Evolutionary conservation across 2,888 invertebrate genomes (phyloP), one percentile per base, ranked within the genome.

Genomic region (Tipula helvola): DNA sequence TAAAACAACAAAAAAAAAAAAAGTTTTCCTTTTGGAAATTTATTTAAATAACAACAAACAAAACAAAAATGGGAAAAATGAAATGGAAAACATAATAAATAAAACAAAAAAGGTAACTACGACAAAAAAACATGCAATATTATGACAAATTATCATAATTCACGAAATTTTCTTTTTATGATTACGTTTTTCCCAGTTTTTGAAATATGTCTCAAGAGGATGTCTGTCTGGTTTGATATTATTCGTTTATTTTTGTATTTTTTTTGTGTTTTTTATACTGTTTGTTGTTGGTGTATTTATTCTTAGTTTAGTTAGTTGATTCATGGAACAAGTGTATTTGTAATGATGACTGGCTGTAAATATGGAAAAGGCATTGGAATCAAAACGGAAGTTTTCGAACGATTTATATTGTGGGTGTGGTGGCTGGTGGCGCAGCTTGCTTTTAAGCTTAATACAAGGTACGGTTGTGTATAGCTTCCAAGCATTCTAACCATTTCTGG

Each of bases 21-120:
- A 71, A 71, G 71, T 71, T 71, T 71, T 71, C 28, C 71, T 71
- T 57, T 71, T 71, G 28, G 71, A 71, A 71, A 71, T 71, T 18
- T 71, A 71, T 71, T 71, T 71, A 71, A 71, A 71, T 71, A 28
- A 71, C 4, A 71, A 28, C 10, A 71, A 52, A 18, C 16, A 52
- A 16, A 52, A 52, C 18, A 71, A 71, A 71, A 71, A 71, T 13
- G 71, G 71, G 28, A 28, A 71, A 71, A 71, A 71, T 28, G 71
- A 71, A 71, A 71, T 71, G 71, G 71, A 71, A 71, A 71, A 71
- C 71, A 71, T 71, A 71, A 71, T 71, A 71, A 71, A 71, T 71
- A 71, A 71, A 71, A 28, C 7, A 71, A 71, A 28, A 28, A 71
- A 71, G 18, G 71, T 71, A 71, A 71, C 18, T 71, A 71, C 71